A percentile compares a stretch with the other conserved stretches of the same genome.
Conservation (phyloP, 2,888 invertebrate species). For the Heteropelma amictum region DNA sequence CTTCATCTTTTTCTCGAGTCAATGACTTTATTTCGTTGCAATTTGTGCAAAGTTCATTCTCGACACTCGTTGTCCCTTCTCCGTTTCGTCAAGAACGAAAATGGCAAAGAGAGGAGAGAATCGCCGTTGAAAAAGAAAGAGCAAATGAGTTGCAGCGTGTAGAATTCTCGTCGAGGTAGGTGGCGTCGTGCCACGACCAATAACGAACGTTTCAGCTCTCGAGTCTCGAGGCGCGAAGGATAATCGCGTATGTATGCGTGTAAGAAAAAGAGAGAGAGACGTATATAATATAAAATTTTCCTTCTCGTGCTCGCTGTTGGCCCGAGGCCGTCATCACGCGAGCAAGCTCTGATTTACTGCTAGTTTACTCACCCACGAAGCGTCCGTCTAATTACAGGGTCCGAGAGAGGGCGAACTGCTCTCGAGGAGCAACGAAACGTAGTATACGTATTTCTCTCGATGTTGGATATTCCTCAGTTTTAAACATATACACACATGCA, state of each 20-base stretch:
- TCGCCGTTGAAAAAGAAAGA: slow-evolving; percentile 15
- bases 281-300: neutral
- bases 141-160: slow-evolving; percentile 21
- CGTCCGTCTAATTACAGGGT: slow-evolving; percentile 74
- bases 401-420: slow-evolving; percentile 62
- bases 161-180: slow-evolving; percentile 57
- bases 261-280: slow-evolving; percentile 12
- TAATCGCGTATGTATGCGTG: slow-evolving; percentile 19
- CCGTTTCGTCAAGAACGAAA: slow-evolving; percentile 36
- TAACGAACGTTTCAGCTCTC: slow-evolving; percentile 55
- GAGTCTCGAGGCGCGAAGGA: slow-evolving; percentile 39
- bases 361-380: slow-evolving; percentile 73
- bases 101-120: slow-evolving; percentile 10
- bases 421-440: slow-evolving; percentile 65
- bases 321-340: slow-evolving; percentile 67
- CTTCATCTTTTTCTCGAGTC: neutral
- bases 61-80: slow-evolving; percentile 13
- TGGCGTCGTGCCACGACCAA: slow-evolving; percentile 61
- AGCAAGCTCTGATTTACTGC: slow-evolving; percentile 71
- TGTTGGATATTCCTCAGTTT: slow-evolving; percentile 22
- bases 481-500: neutral
- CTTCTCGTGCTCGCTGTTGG: slow-evolving; percentile 20
- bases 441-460: slow-evolving; percentile 52
- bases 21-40: slow-evolving; percentile 32
- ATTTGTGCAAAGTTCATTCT: slow-evolving; percentile 17